These are phyloP conservation scores for Drosophila azteca DNA, from an alignment of 1,140 invertebrate species.

Conservation along the genomic window DNA sequence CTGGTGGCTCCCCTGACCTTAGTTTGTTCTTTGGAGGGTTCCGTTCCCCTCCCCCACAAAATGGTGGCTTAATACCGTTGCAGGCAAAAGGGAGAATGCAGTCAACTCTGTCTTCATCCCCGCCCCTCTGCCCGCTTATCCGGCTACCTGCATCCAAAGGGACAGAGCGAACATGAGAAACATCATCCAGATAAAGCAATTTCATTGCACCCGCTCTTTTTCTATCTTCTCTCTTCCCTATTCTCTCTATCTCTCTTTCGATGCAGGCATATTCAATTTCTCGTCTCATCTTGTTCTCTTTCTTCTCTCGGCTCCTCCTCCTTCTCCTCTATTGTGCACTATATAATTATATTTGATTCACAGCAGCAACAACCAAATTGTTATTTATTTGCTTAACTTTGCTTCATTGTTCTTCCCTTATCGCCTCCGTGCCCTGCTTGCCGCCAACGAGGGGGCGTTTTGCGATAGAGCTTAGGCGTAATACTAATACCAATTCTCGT, in stretches of 20 bases:
- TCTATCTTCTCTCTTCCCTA: not conserved
- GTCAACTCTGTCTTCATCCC: not conserved
- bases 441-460: not conserved
- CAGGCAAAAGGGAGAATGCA: not conserved
- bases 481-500: conserved; percentile 6
- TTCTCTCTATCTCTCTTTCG: too few species aligned
- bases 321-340: too few species aligned
- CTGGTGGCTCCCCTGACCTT: not conserved
- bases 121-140: not conserved
- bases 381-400: conserved; percentile 33
- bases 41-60: conserved; percentile 25
- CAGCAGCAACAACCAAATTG: conserved; percentile 36
- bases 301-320: not conserved
- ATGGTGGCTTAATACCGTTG: conserved; percentile 54
- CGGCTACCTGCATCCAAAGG: conserved; percentile 30
- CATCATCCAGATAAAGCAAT: conserved; percentile 30
- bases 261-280: conserved; percentile 53
- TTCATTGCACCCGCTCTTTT: conserved; percentile 17
- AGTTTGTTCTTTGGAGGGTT: not conserved
- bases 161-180: conserved; percentile 5
- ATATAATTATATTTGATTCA: conserved; percentile 48
- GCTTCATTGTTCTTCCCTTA: conserved; percentile 10
- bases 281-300: conserved; percentile 12
- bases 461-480: not conserved
- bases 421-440: not conserved